These are phyloP conservation scores for Acrobeloides nanus DNA, from an alignment of 2,888 invertebrate genomes.

Conservation along the genomic window DNA sequence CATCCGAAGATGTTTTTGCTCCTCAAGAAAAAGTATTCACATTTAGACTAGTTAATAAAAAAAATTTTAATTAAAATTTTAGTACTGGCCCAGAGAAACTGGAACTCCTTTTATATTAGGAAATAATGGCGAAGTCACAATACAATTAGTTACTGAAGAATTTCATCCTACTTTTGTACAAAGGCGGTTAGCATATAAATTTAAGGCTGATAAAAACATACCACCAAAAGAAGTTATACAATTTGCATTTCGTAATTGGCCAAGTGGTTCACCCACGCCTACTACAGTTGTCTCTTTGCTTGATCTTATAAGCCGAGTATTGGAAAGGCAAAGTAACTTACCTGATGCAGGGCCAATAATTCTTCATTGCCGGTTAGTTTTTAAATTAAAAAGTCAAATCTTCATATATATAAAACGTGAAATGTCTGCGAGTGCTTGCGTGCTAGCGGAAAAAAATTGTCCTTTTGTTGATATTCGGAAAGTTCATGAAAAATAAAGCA, in stretches of 20 bases:
- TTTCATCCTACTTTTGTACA: constrained; percentile 23
- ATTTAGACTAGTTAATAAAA: too few species aligned
- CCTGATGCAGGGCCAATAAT: constrained; percentile 70
- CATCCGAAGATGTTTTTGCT: constrained; percentile 40
- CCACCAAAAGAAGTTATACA: constrained; percentile 37
- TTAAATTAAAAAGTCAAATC: too few species aligned
- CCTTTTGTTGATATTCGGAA: too few species aligned
- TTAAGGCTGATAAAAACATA: constrained; percentile 22
- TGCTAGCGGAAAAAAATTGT: too few species aligned
- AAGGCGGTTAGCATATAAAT: constrained; percentile 35
- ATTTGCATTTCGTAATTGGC: constrained; percentile 44
- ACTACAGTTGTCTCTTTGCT: constrained; percentile 31
- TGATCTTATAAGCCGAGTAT: constrained; percentile 66
- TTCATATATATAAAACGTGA: too few species aligned
- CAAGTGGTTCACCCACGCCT: constrained; percentile 28
- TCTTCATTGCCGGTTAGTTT: constrained; percentile 75
- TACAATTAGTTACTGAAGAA: constrained; percentile 29
- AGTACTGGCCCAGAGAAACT: constrained; percentile 48
- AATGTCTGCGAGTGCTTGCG: too few species aligned
- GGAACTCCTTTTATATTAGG: constrained; percentile 20
- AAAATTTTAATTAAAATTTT: too few species aligned
- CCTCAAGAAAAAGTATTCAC: constrained; percentile 32
- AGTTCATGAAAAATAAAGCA: too few species aligned
- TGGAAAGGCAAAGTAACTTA: constrained; percentile 42
- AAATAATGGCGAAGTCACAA: constrained; percentile 27